Evolutionary conservation across 2,888 invertebrate species (phyloP).

Genomic region (Habroteleia sp.): DNA sequence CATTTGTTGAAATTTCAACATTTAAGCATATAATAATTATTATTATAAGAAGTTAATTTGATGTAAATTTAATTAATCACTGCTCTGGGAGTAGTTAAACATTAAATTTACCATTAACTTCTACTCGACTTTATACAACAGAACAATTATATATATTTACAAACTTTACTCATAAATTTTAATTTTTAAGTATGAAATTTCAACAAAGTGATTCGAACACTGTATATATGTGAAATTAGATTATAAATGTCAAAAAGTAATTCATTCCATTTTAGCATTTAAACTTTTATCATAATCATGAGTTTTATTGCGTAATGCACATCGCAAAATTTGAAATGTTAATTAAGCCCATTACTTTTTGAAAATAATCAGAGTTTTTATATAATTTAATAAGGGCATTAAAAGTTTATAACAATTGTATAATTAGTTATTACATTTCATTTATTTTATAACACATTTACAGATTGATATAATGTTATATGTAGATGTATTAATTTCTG

Average conservation of each 20-base stretch:
- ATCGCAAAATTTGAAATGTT: conserved; percentile 13
- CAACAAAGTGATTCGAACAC: conserved; percentile 3
- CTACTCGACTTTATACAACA: conserved; percentile 1
- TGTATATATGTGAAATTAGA: conserved; percentile 40
- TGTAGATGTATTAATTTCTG: too few relatives aligned
- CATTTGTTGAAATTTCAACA: conserved; percentile 21
- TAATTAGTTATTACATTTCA: not conserved
- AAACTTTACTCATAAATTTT: conserved; percentile 2
- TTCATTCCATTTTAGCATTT: conserved; percentile 58
- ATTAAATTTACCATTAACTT: too few relatives aligned
- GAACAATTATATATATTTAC: not conserved
- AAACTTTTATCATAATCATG: conserved; percentile 26
- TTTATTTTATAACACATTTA: not conserved
- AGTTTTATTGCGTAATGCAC: conserved; percentile 1
- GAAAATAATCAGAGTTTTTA: conserved; percentile 25
- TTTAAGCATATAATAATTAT: not conserved
- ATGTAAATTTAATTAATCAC: too few relatives aligned
- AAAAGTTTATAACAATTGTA: not conserved
- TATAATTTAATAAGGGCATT: not conserved
- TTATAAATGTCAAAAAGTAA: conserved; percentile 14
- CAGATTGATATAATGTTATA: too few relatives aligned
- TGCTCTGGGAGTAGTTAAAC: too few relatives aligned
- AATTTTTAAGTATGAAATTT: conserved; percentile 7
- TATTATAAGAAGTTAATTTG: too few relatives aligned
- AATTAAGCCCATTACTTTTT: conserved; percentile 30